Conservation (phyloP, 2,888 invertebrate species). For the Agriopis leucophaearia region DNA sequence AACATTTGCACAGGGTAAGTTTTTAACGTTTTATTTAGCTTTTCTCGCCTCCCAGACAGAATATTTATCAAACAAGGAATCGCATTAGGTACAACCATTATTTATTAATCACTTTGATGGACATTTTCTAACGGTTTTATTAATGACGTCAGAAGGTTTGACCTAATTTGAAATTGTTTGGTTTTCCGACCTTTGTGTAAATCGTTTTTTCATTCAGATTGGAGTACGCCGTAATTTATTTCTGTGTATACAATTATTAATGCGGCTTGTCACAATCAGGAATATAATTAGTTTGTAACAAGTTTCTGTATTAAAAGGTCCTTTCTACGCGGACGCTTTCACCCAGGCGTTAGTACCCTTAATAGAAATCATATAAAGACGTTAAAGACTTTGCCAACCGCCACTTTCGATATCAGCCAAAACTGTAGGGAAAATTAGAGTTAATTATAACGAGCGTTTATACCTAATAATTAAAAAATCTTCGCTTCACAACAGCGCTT, state of each 20-base stretch:
- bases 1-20: no score
- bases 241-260: background rate
- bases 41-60: background rate
- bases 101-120: slow-evolving; percentile 2
- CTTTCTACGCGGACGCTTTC: background rate
- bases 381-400: slow-evolving; percentile 21
- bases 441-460: slow-evolving; percentile 4
- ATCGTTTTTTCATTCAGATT: background rate
- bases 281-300: background rate
- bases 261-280: background rate
- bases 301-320: background rate
- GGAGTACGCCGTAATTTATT: background rate
- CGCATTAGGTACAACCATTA: background rate
- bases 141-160: slow-evolving; percentile 1
- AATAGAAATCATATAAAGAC: slow-evolving; percentile 11
- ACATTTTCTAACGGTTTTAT: slow-evolving; percentile 1
- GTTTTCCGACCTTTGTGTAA: background rate
- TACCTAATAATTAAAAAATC: background rate
- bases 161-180: slow-evolving; percentile 4
- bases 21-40: no score
- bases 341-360: slow-evolving; percentile 8
- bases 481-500: background rate
- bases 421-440: slow-evolving; percentile 12
- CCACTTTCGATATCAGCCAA: slow-evolving; percentile 15
- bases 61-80: background rate